Base-by-base conservation (phyloP, 1,140 invertebrate genomes). In the Penaeus indicus region DNA sequence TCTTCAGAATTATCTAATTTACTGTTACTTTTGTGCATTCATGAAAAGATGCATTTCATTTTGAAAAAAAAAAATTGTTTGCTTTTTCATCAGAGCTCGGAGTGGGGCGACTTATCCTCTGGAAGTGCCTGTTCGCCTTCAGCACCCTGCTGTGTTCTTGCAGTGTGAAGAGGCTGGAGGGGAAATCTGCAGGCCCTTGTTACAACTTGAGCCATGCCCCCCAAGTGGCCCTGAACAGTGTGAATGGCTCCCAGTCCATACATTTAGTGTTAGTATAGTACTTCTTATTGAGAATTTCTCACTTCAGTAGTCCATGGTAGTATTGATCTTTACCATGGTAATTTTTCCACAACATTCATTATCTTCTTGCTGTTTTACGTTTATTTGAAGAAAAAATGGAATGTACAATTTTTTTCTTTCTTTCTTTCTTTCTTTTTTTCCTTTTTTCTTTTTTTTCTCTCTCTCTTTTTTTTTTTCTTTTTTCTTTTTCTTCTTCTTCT, bases 151-250 rank as follows among this genome's bases (percentile, higher is more conserved):
- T 27, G 61, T 89, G 25, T n/a, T 84, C 38, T 13, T 89, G 18
- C 81, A 84, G 64, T 89, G 87, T 78, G 87, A 89, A 38, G 82
- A 61, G 42, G 72, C 25, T 8, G 75, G 69, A 25, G 38, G 72
- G 22, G 87, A 89, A 11, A 62, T 72, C n/a, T 89, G 87, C 22
- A 63, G 81, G 22, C 72, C 87, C 38, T 61, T 89, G 8, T 27
- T 79, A 18, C 87, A 89, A 19, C 54, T 89, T 21, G 87, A 89
- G 75, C 87, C 87, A 25, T 89, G 87, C 32, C 87, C 87, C 18
- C 87, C 87, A 0, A 47, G 47, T 62, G 87, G 87, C 0, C 22
- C 63, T 11, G 69, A 89, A 18, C 87, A 67, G 54, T 89, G 87
- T 61, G 81, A 89, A 25, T 89, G 87, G 87, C 80, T 89, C 1